Evolutionary conservation across 2,797 vertebrate species (phyloP).

Genomic region (Typhlichthys eigenmanni): DNA sequence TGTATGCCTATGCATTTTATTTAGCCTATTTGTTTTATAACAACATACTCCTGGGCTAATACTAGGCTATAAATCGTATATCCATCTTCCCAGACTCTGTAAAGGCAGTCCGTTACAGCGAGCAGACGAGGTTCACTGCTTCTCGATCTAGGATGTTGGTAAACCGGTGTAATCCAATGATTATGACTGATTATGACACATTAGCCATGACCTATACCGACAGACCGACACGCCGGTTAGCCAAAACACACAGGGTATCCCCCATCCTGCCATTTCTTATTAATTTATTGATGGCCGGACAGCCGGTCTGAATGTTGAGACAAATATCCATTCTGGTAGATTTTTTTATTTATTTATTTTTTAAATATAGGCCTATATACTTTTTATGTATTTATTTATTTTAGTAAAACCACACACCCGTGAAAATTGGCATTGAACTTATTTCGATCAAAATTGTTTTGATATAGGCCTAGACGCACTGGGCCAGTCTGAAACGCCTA

Average conservation of each 20-base stretch:
- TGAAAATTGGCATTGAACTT: constrained; percentile 37
- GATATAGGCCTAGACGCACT: constrained; percentile 13
- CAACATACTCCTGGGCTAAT: no score
- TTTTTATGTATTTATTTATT: not conserved
- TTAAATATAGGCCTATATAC: not conserved
- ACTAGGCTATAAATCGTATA: constrained; percentile 1
- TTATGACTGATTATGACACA: constrained; percentile 63
- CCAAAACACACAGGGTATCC: constrained; percentile 16
- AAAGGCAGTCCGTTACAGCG: constrained; percentile 15
- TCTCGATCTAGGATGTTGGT: constrained; percentile 60
- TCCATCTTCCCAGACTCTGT: constrained; percentile 13
- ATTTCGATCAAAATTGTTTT: constrained; percentile 58
- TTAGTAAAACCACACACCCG: not conserved
- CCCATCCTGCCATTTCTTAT: constrained; percentile 12
- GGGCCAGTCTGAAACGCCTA: constrained; percentile 33
- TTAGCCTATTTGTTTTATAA: no score
- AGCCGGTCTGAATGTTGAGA: constrained; percentile 7
- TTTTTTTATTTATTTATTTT: not conserved
- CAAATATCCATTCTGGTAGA: constrained; percentile 1
- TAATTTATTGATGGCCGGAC: constrained; percentile 25
- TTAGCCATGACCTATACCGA: constrained; percentile 49
- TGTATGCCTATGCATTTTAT: not conserved
- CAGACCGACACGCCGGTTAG: constrained; percentile 39
- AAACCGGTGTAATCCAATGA: constrained; percentile 70
- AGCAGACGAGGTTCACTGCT: constrained; percentile 45